A percentile compares a stretch with the other conserved stretches of the same genome.
Evolutionary conservation across 2,888 invertebrate species (phyloP).

Genomic region (Colostygia pectinataria): DNA sequence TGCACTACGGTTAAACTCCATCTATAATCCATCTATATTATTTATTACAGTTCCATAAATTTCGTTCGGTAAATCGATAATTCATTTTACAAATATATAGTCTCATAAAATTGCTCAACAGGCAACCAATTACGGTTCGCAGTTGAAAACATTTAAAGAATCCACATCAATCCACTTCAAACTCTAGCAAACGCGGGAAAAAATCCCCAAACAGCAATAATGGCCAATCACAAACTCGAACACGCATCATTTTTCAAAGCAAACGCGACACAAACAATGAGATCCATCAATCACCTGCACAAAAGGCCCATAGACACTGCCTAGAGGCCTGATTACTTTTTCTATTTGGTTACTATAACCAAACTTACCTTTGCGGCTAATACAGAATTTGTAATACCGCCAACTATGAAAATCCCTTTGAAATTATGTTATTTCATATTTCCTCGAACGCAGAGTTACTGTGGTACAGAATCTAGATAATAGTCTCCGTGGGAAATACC

Average conservation of each 20-base stretch:
- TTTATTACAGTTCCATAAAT: too few relatives aligned
- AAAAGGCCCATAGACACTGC: slow-evolving; percentile 66
- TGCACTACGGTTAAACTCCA: too few relatives aligned
- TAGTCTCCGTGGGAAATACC: slow-evolving; percentile 64
- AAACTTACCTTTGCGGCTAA: slow-evolving; percentile 42
- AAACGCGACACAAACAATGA: slow-evolving; percentile 72
- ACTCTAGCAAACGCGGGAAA: slow-evolving; percentile 3
- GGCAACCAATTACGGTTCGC: background rate
- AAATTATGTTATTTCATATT: slow-evolving; percentile 31
- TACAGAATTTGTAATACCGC: background rate
- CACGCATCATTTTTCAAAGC: slow-evolving; percentile 73
- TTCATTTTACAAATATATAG: too few relatives aligned
- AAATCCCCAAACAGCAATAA: slow-evolving; percentile 46
- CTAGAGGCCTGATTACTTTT: slow-evolving; percentile 61
- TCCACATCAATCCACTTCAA: slow-evolving; percentile 1
- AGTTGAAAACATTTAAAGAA: background rate
- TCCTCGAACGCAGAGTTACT: slow-evolving; percentile 39
- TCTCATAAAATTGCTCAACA: background rate
- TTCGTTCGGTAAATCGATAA: background rate
- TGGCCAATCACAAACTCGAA: slow-evolving; percentile 65
- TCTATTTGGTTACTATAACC: slow-evolving; percentile 51
- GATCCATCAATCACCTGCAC: slow-evolving; percentile 70
- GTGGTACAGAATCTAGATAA: slow-evolving; percentile 54
- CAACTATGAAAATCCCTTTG: background rate
- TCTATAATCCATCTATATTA: too few relatives aligned